Base-by-base conservation (phyloP, 2,113 vertebrate genomes). In the Zeus faber region DNA sequence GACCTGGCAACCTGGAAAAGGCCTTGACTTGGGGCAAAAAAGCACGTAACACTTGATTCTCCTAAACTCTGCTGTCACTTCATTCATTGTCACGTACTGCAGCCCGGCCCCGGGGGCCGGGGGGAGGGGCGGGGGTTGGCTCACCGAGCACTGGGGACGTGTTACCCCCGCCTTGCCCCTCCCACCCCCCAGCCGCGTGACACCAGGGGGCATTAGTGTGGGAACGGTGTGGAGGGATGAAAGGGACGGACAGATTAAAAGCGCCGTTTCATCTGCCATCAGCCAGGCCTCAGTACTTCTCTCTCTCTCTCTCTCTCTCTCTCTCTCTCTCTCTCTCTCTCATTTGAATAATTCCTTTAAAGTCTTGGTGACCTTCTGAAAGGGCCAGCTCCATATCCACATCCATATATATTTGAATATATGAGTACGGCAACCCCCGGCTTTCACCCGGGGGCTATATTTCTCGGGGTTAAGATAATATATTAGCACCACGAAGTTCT, bases 311-410 rank as follows among this genome's bases (percentile, higher is more conserved):
- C 26, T 18, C 25, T 9, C 4, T 49, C 48, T 29, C 17, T 50
- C 26, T 31, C 31, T 22, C 49, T 37, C 22, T 16, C 21, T 24
- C 41, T 23, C 48, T 50, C 27, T 33, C 24, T 17, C 52, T 40
- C 27, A 62, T 70, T 67, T 77, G 78, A 74, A 63, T n/a, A 33
- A 55, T 66, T 63, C 44, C 39, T 53, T 39, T 41, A 54, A 71
- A 63, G 63, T 62, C 26, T 27, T 23, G 49, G 29, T 77, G 81
- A 83, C 81, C 77, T 48, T 73, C 23, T 70, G 41, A 60, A 57
- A 65, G 33, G 54, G 49, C 54, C 31, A 27, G 48, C 46, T 62
- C 22, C 35, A 37, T 37, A 37, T 37, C 33, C n/a, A 14, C 23
- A 50, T 43, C 14, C 39, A 48, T 46, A n/a, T 46, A 45, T 44